These are phyloP conservation scores for Paramormyrops hopkinsi DNA, from an alignment of 2,797 vertebrate species.

Conservation along the genomic window DNA sequence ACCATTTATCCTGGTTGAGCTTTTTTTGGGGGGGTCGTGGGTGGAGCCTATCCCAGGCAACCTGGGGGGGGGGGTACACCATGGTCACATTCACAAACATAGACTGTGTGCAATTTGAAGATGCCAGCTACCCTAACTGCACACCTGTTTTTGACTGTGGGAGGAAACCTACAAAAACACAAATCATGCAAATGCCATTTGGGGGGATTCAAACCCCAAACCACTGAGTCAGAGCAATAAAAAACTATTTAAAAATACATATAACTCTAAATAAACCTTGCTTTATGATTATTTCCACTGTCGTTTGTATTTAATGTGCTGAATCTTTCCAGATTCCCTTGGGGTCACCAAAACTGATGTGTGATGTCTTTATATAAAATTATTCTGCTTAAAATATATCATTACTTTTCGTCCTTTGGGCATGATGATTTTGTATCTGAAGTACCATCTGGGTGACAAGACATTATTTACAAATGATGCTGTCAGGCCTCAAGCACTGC, in stretches of 20 bases:
- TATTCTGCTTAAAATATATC: slow-evolving; percentile 1
- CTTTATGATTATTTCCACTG: not conserved
- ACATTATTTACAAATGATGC: not conserved
- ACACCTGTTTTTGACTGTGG: not conserved
- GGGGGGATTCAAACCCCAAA: not conserved
- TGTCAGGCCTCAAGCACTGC: not conserved
- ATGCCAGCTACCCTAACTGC: not conserved
- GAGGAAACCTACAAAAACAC: not conserved
- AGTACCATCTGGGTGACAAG: not conserved
- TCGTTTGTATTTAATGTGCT: not conserved
- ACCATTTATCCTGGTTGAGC: not conserved
- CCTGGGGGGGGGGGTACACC: not conserved
- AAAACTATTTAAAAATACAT: not conserved
- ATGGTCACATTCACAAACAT: not conserved
- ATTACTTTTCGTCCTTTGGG: not conserved
- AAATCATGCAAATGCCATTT: not conserved
- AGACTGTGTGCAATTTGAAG: not conserved
- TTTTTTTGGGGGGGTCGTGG: no score
- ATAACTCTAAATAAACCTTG: not conserved
- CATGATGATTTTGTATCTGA: not conserved
- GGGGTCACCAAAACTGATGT: not conserved
- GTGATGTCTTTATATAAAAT: not conserved
- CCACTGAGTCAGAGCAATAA: not conserved
- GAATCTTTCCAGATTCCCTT: not conserved
- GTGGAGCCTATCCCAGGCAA: no score